These are phyloP conservation scores for Sebastes fasciatus DNA, from an alignment of 2,113 vertebrate genomes.

Conservation along the genomic window DNA sequence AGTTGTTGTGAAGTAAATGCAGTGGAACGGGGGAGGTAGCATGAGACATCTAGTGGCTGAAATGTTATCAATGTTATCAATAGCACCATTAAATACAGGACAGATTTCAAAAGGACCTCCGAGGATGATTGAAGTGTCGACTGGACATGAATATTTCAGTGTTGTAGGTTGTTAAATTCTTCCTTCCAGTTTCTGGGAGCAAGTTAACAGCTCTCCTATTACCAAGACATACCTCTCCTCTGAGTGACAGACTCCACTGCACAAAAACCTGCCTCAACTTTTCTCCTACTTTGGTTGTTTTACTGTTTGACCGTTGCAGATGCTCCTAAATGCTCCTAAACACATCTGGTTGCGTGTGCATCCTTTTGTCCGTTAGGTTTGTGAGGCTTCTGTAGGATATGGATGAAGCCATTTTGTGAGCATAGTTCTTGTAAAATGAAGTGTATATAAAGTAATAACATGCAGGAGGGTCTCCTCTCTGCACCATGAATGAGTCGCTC, in stretches of 20 bases:
- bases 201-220: slow-evolving; percentile 17
- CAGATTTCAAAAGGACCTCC: slow-evolving; percentile 10
- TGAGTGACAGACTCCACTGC: slow-evolving; percentile 6
- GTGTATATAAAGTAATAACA: slow-evolving; percentile 81
- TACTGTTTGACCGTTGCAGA: neutral
- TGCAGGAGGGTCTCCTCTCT: slow-evolving; percentile 79
- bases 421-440: slow-evolving; percentile 77
- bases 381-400: slow-evolving; percentile 55
- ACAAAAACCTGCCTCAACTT: slow-evolving; percentile 13
- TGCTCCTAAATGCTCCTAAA: slow-evolving; percentile 20
- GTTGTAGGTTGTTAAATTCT: slow-evolving; percentile 24
- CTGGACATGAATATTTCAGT: slow-evolving; percentile 36
- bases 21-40: too few relatives aligned
- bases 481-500: slow-evolving; percentile 83
- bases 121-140: slow-evolving; percentile 27
- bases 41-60: too few relatives aligned
- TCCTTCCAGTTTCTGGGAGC: slow-evolving; percentile 14
- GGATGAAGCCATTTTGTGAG: slow-evolving; percentile 78
- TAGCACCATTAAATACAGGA: neutral
- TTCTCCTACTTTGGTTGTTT: neutral
- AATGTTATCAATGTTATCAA: too few relatives aligned
- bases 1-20: too few relatives aligned
- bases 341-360: slow-evolving; percentile 13
- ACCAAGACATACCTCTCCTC: slow-evolving; percentile 14
- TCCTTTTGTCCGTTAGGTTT: slow-evolving; percentile 49